Base-by-base conservation (phyloP, 2,797 vertebrate genomes). In the Heliangelus exortis region DNA sequence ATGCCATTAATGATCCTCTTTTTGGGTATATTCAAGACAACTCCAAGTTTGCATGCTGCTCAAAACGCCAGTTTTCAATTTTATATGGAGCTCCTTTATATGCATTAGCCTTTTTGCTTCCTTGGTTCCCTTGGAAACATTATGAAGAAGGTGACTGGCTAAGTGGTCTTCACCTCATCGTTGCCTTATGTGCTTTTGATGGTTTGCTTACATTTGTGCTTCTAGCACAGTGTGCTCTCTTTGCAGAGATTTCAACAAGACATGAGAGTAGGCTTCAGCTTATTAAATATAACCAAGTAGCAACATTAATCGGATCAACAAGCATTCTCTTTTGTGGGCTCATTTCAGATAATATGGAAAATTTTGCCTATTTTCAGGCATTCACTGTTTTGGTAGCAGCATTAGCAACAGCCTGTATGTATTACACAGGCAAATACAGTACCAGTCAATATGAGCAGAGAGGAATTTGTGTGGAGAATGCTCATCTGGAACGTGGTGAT, bases 81-180 rank as follows among this genome's bases (percentile, higher is more conserved):
- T 78, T 99, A 3, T 99, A 98, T 1, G 98, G 99, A 0, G 98
- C 98, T 17, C 98, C 98, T 2, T 84, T 99, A 19, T 99, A 98
- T n/a, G 97, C 98, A 0, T 67, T 99, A 84, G 98, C 98, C 26
- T 99, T 99, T 84, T 97, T 99, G 90, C 95, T 99, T 31, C 98
- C 98, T 10, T 99, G 99, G 99, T 99, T 99, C 93, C 99, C 99
- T 2, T 99, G 99, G 99, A 97, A 97, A 68, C 45, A 51, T 33
- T 99, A 99, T 3, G 16, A 87, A 28, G 97, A 98, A 12, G 98
- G 97, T 1, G 99, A 99, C 92, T 98, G 99, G 98, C 73, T 99
- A n/a, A 98, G 98, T 7, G 98, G 99, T 6, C 59, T 99, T 9
- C 99, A 99, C 84, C 97, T 99, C 50, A 55, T 95, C 3, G 96